phyloP scores from a whole-genome alignment of 2,113 vertebrate species.

The Toxostoma redivivum region DNA sequence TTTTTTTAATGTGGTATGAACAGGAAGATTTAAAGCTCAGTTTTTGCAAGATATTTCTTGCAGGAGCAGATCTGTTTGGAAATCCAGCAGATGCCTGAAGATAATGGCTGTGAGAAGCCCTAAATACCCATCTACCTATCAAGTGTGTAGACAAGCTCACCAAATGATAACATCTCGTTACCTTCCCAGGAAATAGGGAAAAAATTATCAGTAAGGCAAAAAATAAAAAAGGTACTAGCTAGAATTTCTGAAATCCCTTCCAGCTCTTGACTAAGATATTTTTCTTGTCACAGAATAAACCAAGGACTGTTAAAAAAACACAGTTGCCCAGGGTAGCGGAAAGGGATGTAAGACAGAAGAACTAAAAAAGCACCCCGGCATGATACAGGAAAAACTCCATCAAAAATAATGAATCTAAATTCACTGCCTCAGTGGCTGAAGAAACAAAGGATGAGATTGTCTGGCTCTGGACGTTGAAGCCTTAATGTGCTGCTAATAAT shows the following conservation, averaged over 20 bases:
- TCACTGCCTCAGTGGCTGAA: not conserved
- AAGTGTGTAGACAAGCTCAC: not conserved
- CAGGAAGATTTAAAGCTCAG: not conserved
- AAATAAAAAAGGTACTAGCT: not conserved
- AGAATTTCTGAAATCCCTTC: not conserved
- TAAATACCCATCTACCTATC: not conserved
- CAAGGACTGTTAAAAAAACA: not conserved
- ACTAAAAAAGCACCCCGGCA: not conserved
- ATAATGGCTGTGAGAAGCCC: not conserved
- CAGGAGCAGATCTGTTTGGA: not conserved
- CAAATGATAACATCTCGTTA: not conserved
- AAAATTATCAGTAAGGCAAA: not conserved
- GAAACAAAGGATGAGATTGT: slow-evolving; percentile 20
- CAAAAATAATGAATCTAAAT: slow-evolving; percentile 13
- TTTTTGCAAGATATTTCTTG: not conserved
- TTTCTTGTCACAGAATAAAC: slow-evolving; percentile 7
- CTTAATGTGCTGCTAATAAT: slow-evolving; percentile 36
- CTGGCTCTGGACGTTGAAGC: not conserved
- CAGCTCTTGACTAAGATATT: not conserved
- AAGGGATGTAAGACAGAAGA: not conserved
- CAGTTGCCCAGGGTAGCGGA: not conserved
- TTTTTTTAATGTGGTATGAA: not conserved
- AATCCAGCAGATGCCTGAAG: not conserved
- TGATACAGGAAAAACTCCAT: slow-evolving; percentile 25
- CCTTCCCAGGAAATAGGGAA: not conserved